Conservation (phyloP, 2,797 vertebrate genomes). For the Ptychadena robeensis region DNA sequence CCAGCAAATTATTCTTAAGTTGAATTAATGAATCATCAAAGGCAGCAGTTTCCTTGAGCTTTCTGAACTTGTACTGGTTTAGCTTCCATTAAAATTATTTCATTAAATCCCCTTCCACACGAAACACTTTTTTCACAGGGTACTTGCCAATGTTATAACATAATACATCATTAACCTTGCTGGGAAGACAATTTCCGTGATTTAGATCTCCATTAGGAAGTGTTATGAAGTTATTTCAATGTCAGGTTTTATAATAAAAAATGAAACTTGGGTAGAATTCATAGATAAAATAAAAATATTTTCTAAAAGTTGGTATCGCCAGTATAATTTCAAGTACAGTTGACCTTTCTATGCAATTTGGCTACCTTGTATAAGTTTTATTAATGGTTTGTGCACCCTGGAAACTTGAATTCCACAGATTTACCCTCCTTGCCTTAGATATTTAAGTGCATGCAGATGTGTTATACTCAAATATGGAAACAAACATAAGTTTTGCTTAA, state of each 20-base stretch:
- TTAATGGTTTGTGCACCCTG: too few species aligned
- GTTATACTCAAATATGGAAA: too few species aligned
- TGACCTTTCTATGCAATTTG: too few species aligned
- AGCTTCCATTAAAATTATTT: slow-evolving; percentile 1
- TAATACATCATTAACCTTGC: slow-evolving; percentile 6
- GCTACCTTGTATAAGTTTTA: too few species aligned
- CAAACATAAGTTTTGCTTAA: too few species aligned
- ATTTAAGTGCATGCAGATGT: too few species aligned
- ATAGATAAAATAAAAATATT: neutral
- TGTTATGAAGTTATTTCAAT: slow-evolving; percentile 5
- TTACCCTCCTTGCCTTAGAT: too few species aligned
- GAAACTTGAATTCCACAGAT: too few species aligned
- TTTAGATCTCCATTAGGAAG: neutral
- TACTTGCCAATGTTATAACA: neutral
- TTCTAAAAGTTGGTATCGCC: neutral
- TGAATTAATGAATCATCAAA: slow-evolving; percentile 21
- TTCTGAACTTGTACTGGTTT: slow-evolving; percentile 11
- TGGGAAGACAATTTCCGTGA: neutral
- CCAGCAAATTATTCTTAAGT: slow-evolving; percentile 18
- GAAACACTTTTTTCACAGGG: neutral
- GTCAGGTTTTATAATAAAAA: neutral
- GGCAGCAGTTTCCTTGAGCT: slow-evolving; percentile 2
- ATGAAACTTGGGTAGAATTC: neutral
- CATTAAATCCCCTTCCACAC: neutral
- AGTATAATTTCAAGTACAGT: too few species aligned